Base-by-base conservation (phyloP, 1,140 invertebrate genomes). In the Drosophila tropicalis region DNA sequence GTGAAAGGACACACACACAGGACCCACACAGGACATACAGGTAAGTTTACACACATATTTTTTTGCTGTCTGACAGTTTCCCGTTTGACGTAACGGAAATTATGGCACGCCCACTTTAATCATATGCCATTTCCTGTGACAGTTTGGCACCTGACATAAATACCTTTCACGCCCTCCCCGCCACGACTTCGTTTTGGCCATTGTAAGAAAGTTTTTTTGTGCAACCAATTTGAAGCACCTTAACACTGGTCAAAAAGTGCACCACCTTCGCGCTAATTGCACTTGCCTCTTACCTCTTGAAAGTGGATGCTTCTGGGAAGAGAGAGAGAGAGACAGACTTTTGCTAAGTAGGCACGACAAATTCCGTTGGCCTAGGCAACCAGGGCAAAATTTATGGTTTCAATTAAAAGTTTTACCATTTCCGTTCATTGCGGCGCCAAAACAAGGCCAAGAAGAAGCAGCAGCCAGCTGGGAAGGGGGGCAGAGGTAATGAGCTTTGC, bases 361-460 rank as follows among this genome's bases (percentile, higher is more conserved):
- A 82, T 85, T 86, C 75, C 75, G 71, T 67, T 76, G 77, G 71
- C 68, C 65, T 73, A 76, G 72, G 72, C 79, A 86, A 82, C 65
- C 75, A 86, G 68, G 75, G 71, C 75, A 77, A 83, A 87, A 87
- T 87, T 89, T 87, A 87, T 87, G 83, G 83, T 87, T 87, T 87
- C 83, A 87, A 87, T 87, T 87, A 87, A 87, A 87, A 87, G 83
- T 87, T 87, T 87, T 76, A 83, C 83, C 83, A 87, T 87, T 89
- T 87, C 83, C 84, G 83, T 87, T 87, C 84, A 89, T 83, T 87
- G 76, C 66, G 75, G 72, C 70, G 76, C 76, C 72, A 83, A 83
- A 82, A 29, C 79, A 87, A 86, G 82, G 25, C 55, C 55, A 34
- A 15, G 29, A 57, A 51, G 44, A 10, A 51, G 3, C 44, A 47